These are phyloP conservation scores for Ichneumoninae sp. DNA, from an alignment of 2,888 invertebrate genomes.

Conservation along the genomic window DNA sequence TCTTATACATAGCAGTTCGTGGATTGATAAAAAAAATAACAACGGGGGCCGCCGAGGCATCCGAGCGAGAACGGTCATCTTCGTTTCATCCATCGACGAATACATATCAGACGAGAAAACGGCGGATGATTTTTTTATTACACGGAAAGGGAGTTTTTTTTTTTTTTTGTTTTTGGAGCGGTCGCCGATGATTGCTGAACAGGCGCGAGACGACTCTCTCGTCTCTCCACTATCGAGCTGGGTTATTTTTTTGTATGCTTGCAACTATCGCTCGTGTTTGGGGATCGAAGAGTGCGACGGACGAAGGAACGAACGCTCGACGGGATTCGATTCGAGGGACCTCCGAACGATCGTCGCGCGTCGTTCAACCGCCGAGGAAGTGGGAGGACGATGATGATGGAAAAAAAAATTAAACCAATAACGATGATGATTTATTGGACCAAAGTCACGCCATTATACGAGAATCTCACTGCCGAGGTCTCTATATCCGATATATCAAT, in stretches of 20 bases:
- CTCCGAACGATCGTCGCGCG: neutral
- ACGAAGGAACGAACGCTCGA: neutral
- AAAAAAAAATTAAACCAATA: slow-evolving; percentile 50
- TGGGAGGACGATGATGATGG: neutral
- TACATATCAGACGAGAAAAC: slow-evolving; percentile 55
- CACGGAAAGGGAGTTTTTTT: neutral
- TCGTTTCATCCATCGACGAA: slow-evolving; percentile 46
- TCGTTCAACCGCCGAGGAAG: neutral
- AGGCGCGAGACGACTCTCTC: neutral
- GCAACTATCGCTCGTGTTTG: slow-evolving; percentile 1
- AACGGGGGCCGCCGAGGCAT: neutral
- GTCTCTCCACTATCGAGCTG: neutral
- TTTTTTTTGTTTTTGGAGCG: neutral
- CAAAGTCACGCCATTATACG: slow-evolving; percentile 42
- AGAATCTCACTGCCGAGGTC: slow-evolving; percentile 24
- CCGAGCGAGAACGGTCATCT: slow-evolving; percentile 20
- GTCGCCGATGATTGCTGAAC: neutral
- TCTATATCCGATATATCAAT: slow-evolving; percentile 32
- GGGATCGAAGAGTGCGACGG: neutral
- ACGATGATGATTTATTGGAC: slow-evolving; percentile 59
- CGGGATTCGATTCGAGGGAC: neutral
- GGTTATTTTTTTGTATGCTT: neutral
- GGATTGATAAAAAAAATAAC: slow-evolving; percentile 7
- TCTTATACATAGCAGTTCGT: slow-evolving; percentile 33
- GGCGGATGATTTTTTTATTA: neutral